Evolutionary conservation across 1,140 invertebrate species (phyloP), one percentile per base, ranked within the genome.

Genomic region (Drosophila busckii): DNA sequence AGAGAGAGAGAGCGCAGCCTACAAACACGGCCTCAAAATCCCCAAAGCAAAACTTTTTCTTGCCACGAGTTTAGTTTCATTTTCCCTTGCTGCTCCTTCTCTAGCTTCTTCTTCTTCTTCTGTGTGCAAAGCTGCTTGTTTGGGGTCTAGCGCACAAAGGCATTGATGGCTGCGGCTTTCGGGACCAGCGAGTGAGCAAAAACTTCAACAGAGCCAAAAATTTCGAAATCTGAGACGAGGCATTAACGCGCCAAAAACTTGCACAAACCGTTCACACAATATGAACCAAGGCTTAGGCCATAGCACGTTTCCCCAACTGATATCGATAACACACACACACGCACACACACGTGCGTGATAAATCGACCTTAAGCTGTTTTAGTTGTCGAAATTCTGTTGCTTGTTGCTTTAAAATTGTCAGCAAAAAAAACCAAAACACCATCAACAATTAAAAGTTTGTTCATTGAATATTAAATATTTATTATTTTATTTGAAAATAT

Each of bases 31-130:
- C 70, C 64, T 66, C 41, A 19, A 68, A 80, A 50, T 65, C n/a
- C 68, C 73, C 64, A 68, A 76, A 78, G 78, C 68, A 78, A 80
- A 78, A 78, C 48, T 80, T 78, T 78, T 80, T 80, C 73, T 60
- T 71, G 59, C 68, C 54, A 65, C 54, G 58, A 73, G 58, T 73
- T 78, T 80, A 64, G 71, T 67, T 56, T 48, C 59, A 42, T 38
- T 40, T 41, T 34, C 42, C 28, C 32, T 28, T 32, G 38, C 26
- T 56, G 48, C 59, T 49, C 38, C 50, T 41, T 34, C 42, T 28
- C 32, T 28, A 32, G 38, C 26, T 35, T 44, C 9, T 26, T 26
- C n/a, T 17, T 38, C 6, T 40, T 52, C 8, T 26, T 23, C 31
- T 34, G 15, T 26, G 13, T 41, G 28, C 8, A 46, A 48, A 42